Evolutionary conservation across 2,797 vertebrate genomes (phyloP), one percentile per base, ranked within the genome.

Genomic region (Poecilia velifera): DNA sequence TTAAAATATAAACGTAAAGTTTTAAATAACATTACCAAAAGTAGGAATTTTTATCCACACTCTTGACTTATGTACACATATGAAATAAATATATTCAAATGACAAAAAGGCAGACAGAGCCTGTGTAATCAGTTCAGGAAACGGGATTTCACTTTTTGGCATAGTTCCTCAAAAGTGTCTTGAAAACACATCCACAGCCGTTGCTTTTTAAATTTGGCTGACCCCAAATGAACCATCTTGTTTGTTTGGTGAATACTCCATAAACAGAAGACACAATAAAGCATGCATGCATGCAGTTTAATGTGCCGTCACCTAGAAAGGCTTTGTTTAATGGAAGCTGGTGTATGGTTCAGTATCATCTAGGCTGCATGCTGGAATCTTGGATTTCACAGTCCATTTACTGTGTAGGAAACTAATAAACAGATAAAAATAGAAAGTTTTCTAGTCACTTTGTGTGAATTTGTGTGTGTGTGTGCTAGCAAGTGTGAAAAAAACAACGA

Each of bases 281-380:
- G 64, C 80, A 85, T 12, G 16, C 41, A 51, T 51, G 49, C 77
- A 74, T 43, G 72, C 76, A 13, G 70, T 51, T 83, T 25, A 85
- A 78, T 46, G 45, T 1, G 2, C 74, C 46, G 51, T 77, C 80
- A 83, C 47, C 87, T 76, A 81, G 13, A 0, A 20, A 81, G 83
- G 83, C 74, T 91, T 82, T 83, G 81, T 74, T 72, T 86, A 82
- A 84, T 88, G 47, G n/a, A 81, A 84, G 72, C 68, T 77, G 41
- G 28, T 70, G 66, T 45, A 13, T 0, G 74, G 39, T 77, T 87
- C 14, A 22, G 46, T 64, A 72, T 87, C 87, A 93, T 90, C 87
- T 91, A 87, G 84, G 71, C 55, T n/a, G 46, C 86, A 85, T 45
- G 22, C 74, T 80, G 82, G 81, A 89, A 88, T 84, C 76, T 73